These are phyloP conservation scores for Natator depressus DNA, from an alignment of 2,113 vertebrate genomes.

Conservation along the genomic window DNA sequence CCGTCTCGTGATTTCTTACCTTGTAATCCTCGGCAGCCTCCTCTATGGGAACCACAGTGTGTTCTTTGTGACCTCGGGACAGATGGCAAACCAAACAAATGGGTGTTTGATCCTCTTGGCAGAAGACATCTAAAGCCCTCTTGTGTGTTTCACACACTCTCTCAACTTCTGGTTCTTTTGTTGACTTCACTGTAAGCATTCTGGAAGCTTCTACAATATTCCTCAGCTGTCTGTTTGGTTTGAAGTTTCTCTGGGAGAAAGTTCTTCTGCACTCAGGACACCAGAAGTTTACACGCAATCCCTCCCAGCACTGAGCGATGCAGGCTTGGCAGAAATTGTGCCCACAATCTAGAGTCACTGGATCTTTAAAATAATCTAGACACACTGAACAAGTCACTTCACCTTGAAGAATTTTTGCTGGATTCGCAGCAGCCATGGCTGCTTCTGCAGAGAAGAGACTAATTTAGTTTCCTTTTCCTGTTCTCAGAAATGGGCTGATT, in stretches of 20 bases:
- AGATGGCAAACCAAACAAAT: conserved; percentile 59
- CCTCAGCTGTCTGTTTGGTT: conserved; percentile 45
- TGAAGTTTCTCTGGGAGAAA: conserved; percentile 71
- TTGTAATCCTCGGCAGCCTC: conserved; percentile 46
- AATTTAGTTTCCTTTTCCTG: neutral
- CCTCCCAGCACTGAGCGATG: conserved; percentile 61
- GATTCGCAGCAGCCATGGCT: neutral
- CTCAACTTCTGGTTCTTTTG: neutral
- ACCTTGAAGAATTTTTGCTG: neutral
- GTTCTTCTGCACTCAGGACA: conserved; percentile 71
- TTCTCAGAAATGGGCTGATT: neutral
- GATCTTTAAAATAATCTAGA: neutral
- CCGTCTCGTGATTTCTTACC: neutral
- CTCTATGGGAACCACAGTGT: conserved; percentile 16
- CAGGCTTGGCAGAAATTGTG: conserved; percentile 69
- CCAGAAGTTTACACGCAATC: conserved; percentile 2
- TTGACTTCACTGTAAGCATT: neutral
- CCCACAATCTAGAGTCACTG: neutral
- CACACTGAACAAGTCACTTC: neutral
- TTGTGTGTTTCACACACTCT: conserved; percentile 33
- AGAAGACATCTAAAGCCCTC: conserved; percentile 59
- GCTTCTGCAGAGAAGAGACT: neutral
- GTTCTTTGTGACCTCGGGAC: conserved; percentile 15
- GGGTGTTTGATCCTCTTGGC: conserved; percentile 45
- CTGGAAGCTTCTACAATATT: conserved; percentile 43